Evolutionary conservation across 30 jellyfish, hydroid and myxozoan genomes (phyloP).

Genomic region (Haliclystus octoradiatus): DNA sequence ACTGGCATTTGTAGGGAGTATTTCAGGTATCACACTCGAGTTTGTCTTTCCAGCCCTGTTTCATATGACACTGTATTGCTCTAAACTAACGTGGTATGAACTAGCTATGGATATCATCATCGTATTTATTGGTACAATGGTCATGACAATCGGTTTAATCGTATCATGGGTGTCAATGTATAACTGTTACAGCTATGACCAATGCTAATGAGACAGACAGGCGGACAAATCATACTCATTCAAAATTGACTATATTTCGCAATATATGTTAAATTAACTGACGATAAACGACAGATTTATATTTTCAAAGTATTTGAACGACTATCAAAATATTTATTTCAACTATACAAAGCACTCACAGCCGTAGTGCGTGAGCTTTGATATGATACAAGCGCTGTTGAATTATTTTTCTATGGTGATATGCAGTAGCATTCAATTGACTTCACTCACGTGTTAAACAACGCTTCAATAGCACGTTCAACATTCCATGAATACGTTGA

Average conservation of each 20-base stretch:
- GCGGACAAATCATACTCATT: too few species aligned
- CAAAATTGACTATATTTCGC: too few species aligned
- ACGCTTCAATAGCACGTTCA: conserved; percentile 79
- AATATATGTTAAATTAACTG: too few species aligned
- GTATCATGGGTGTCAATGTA: conserved; percentile 92
- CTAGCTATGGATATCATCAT: conserved; percentile 60
- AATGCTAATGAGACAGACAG: conserved; percentile 30
- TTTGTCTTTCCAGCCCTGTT: conserved; percentile 81
- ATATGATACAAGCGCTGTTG: too few species aligned
- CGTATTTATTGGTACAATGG: conserved; percentile 74
- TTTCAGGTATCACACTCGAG: conserved; percentile 84
- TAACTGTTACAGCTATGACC: conserved; percentile 29
- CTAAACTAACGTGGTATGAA: conserved; percentile 65
- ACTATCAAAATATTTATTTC: too few species aligned
- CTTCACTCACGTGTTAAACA: too few species aligned
- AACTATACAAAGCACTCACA: too few species aligned
- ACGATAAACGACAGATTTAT: too few species aligned
- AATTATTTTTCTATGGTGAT: too few species aligned
- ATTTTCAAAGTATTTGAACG: too few species aligned
- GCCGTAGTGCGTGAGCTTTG: too few species aligned
- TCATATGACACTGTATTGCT: conserved; percentile 79
- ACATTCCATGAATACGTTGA: conserved; percentile 86
- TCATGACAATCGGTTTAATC: conserved; percentile 88
- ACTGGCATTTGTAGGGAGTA: conserved; percentile 73
- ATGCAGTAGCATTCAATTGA: too few species aligned